Percentiles rank a stretch among this genome's conserved stretches.
Conservation (phyloP, 2,797 vertebrate genomes). For the Scyliorhinus canicula region DNA sequence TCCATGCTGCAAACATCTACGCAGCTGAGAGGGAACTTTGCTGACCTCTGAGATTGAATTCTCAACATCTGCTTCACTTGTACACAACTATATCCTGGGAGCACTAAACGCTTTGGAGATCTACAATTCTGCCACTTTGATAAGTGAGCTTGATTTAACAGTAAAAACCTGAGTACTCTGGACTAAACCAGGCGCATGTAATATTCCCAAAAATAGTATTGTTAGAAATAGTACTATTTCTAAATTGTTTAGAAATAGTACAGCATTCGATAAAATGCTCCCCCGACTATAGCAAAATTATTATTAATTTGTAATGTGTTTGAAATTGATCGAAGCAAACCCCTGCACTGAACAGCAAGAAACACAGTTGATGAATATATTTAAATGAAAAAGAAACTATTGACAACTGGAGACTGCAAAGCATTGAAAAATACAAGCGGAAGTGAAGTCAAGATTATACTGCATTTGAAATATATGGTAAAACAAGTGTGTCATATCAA, state of each 20-base stretch:
- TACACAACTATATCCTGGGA: background rate
- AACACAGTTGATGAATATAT: background rate
- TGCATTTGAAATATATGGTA: background rate
- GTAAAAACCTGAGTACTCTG: background rate
- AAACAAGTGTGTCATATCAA: background rate
- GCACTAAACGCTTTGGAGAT: background rate
- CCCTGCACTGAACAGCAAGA: background rate
- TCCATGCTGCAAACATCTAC: too few relatives aligned
- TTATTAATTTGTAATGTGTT: background rate
- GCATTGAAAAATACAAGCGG: background rate
- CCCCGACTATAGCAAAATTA: background rate
- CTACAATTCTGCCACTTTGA: background rate
- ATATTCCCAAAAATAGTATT: background rate
- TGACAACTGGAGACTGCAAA: background rate
- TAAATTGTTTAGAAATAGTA: background rate
- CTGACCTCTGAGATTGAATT: background rate
- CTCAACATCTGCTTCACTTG: background rate
- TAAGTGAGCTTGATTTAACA: background rate
- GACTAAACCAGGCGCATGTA: background rate
- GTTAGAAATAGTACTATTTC: background rate
- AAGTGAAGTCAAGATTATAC: background rate
- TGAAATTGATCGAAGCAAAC: background rate
- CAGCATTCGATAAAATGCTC: background rate
- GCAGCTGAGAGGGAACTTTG: background rate
- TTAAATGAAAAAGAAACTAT: background rate